Percentiles rank a stretch among this genome's conserved stretches.
Conservation (phyloP, 2,113 vertebrate species). For the Colius striatus region DNA sequence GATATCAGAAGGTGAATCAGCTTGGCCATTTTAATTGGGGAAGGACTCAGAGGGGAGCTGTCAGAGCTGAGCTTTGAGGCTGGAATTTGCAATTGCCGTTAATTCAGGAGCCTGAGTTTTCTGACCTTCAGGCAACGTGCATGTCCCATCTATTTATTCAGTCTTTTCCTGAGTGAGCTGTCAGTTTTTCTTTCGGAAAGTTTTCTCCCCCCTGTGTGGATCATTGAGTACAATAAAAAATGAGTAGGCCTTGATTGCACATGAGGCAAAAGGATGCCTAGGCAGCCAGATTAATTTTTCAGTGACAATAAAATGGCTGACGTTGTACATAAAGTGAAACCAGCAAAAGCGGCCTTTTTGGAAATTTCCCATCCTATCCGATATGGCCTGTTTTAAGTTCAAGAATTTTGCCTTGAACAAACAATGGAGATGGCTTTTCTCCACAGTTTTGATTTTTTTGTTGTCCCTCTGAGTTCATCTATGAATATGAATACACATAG, state of each 20-base stretch:
- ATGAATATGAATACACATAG: neutral
- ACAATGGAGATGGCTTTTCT: neutral
- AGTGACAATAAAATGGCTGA: slow-evolving; percentile 39
- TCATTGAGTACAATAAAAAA: slow-evolving; percentile 6
- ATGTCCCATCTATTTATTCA: slow-evolving; percentile 5
- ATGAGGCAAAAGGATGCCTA: neutral
- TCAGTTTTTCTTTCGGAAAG: slow-evolving; percentile 47
- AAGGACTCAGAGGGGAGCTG: slow-evolving; percentile 11
- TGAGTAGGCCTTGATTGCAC: slow-evolving; percentile 10
- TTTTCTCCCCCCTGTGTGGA: neutral
- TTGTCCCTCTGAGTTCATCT: neutral
- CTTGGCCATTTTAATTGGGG: neutral
- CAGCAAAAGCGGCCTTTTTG: slow-evolving; percentile 7
- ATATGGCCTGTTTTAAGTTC: slow-evolving; percentile 10
- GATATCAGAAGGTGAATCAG: neutral
- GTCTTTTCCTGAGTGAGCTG: slow-evolving; percentile 22
- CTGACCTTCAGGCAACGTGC: slow-evolving; percentile 15
- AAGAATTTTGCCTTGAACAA: slow-evolving; percentile 30
- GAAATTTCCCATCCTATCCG: slow-evolving; percentile 25
- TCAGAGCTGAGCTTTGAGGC: neutral
- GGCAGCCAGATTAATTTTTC: slow-evolving; percentile 24
- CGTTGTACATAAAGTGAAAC: neutral
- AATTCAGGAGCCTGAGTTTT: slow-evolving; percentile 9
- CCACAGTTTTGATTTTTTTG: neutral
- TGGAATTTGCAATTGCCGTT: slow-evolving; percentile 54